Evolutionary conservation across 2,797 vertebrate genomes (phyloP).

Genomic region (Calcarius lapponicus): DNA sequence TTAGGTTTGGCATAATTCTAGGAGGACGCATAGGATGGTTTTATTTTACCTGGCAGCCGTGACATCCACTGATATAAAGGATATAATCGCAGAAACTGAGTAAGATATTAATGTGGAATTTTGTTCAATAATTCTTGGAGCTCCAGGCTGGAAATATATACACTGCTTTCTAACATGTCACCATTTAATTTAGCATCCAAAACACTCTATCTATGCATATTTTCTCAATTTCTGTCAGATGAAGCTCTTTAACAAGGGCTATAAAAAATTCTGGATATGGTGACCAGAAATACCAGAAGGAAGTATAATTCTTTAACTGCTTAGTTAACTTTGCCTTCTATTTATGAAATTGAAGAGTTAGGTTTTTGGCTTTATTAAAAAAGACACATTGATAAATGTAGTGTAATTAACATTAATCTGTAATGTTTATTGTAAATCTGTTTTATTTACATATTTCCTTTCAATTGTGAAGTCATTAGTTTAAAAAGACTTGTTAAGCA

Average conservation of each 20-base stretch:
- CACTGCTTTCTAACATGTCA: not conserved
- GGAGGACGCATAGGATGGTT: conserved; percentile 48
- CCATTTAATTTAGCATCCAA: conserved; percentile 47
- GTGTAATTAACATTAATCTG: conserved; percentile 1
- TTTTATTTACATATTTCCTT: conserved; percentile 36
- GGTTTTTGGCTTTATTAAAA: not conserved
- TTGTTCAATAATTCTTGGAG: conserved; percentile 12
- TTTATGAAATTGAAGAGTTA: not conserved
- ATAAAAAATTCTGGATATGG: not conserved
- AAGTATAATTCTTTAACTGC: not conserved
- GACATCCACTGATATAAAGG: conserved; percentile 67
- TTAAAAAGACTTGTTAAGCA: conserved; percentile 6
- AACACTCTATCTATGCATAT: conserved; percentile 9
- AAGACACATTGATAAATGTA: not conserved
- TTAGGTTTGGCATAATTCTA: conserved; percentile 60
- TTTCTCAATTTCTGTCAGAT: conserved; percentile 48
- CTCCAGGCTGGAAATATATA: conserved; percentile 32
- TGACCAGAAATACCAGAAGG: not conserved
- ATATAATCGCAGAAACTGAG: conserved; percentile 59
- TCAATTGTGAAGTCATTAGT: conserved; percentile 37
- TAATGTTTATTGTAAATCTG: conserved; percentile 12
- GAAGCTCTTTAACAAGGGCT: conserved; percentile 11
- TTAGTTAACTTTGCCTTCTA: not conserved
- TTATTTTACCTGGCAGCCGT: conserved; percentile 66
- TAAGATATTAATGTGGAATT: conserved; percentile 52